These are phyloP conservation scores for Psylliodes chrysocephalus DNA, from an alignment of 2,888 invertebrate species.

Conservation along the genomic window DNA sequence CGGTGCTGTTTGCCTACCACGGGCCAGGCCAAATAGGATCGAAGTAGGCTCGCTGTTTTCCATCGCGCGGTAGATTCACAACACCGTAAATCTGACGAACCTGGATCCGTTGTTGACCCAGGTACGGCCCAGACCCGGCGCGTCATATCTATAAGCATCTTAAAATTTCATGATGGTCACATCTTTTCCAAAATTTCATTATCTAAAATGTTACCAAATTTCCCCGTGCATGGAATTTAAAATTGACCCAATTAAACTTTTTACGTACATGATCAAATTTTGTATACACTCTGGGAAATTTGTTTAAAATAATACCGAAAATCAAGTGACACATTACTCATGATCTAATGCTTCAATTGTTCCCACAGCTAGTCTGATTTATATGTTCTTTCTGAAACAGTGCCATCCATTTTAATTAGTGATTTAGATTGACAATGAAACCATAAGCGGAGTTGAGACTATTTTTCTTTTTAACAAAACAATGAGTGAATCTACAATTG, in stretches of 20 bases:
- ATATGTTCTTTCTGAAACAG: neutral
- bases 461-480: neutral
- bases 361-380: neutral
- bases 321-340: neutral
- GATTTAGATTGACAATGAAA: neutral
- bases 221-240: neutral
- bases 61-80: no score
- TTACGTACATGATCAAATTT: neutral
- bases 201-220: no score
- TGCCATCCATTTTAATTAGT: neutral
- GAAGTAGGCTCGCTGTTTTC: no score
- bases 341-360: neutral
- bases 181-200: no score
- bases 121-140: no score
- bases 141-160: no score
- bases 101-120: no score
- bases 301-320: neutral
- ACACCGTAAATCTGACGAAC: no score
- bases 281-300: neutral
- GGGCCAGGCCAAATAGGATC: no score
- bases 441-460: neutral
- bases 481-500: neutral
- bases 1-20: no score
- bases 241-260: neutral
- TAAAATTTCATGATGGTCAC: no score